A percentile compares a stretch with the other conserved stretches of the same genome.
Conservation (phyloP, 2,888 invertebrate genomes). For the Leucophenga maculata region DNA sequence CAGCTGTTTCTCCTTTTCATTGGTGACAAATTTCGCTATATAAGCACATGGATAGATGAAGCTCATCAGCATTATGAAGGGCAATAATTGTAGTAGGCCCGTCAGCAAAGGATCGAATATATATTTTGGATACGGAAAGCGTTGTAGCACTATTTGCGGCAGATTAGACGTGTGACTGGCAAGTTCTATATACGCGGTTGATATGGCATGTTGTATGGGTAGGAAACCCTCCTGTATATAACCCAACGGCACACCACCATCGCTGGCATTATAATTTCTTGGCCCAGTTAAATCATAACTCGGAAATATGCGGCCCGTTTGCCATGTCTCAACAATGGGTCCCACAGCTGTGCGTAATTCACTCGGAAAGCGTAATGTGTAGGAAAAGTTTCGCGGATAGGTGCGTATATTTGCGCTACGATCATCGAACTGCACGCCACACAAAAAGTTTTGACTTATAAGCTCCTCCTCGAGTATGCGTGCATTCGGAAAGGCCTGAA, state of each 20-base stretch:
- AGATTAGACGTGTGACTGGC: constrained; percentile 21
- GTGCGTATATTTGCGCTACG: constrained; percentile 54
- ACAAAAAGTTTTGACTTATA: constrained; percentile 50
- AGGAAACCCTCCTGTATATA: constrained; percentile 76
- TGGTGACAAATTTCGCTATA: constrained; percentile 77
- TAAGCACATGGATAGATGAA: constrained; percentile 85
- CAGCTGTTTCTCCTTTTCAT: constrained; percentile 76
- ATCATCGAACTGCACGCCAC: constrained; percentile 77
- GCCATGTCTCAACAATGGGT: constrained; percentile 73
- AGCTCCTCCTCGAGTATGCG: constrained; percentile 35
- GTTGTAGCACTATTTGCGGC: constrained; percentile 59
- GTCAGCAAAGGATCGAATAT: constrained; percentile 78
- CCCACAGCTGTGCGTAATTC: constrained; percentile 73
- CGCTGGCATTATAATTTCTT: constrained; percentile 72
- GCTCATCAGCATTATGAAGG: constrained; percentile 82
- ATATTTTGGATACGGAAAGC: constrained; percentile 82
- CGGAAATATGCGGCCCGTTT: constrained; percentile 78
- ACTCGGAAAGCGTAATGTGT: constrained; percentile 77
- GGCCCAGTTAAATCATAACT: constrained; percentile 78
- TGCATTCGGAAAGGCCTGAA: constrained; percentile 31
- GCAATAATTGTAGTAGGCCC: constrained; percentile 78
- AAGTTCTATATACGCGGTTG: constrained; percentile 62
- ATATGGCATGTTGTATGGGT: constrained; percentile 76
- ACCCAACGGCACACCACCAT: constrained; percentile 77
- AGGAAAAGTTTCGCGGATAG: constrained; percentile 73